Conservation (phyloP, 2,888 invertebrate species). For the Quadriops clusia region DNA sequence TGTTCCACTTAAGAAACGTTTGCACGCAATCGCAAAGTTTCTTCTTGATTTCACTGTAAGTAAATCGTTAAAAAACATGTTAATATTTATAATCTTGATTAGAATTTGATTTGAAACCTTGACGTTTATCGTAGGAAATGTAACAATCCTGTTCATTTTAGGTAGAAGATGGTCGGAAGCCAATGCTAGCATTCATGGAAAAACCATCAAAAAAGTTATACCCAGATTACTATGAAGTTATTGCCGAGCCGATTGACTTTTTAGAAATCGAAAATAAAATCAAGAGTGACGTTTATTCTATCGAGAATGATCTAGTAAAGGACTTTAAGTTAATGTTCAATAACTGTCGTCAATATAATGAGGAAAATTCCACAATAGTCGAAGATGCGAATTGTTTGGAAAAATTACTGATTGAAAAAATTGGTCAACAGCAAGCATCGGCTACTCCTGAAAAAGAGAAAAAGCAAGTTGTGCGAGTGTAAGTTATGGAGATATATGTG, state of each 20-base stretch:
- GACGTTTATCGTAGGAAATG: too few relatives aligned
- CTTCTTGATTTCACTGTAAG: constrained; percentile 54
- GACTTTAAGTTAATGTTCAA: constrained; percentile 92
- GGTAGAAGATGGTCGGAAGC: constrained; percentile 69
- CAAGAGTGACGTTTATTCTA: constrained; percentile 69
- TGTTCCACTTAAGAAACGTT: constrained; percentile 62
- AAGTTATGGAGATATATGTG: constrained; percentile 17
- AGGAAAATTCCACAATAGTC: constrained; percentile 89
- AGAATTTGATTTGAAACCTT: too few relatives aligned
- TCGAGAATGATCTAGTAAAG: constrained; percentile 71
- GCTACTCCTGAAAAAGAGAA: constrained; percentile 40
- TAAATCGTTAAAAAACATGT: constrained; percentile 16
- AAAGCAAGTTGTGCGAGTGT: constrained; percentile 31
- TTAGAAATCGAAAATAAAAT: constrained; percentile 86
- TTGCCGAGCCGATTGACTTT: constrained; percentile 90
- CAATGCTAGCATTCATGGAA: constrained; percentile 89
- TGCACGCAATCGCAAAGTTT: constrained; percentile 69
- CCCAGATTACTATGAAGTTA: constrained; percentile 91
- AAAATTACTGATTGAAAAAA: constrained; percentile 68
- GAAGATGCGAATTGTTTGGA: constrained; percentile 88
- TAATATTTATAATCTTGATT: constrained; percentile 6
- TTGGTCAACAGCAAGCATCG: constrained; percentile 49
- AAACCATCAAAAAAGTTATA: constrained; percentile 91
- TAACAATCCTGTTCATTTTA: constrained; percentile 28
- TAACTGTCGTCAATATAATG: constrained; percentile 95